These are phyloP conservation scores for Hypolimnas misippus DNA, from an alignment of 2,888 invertebrate genomes.

Conservation along the genomic window DNA sequence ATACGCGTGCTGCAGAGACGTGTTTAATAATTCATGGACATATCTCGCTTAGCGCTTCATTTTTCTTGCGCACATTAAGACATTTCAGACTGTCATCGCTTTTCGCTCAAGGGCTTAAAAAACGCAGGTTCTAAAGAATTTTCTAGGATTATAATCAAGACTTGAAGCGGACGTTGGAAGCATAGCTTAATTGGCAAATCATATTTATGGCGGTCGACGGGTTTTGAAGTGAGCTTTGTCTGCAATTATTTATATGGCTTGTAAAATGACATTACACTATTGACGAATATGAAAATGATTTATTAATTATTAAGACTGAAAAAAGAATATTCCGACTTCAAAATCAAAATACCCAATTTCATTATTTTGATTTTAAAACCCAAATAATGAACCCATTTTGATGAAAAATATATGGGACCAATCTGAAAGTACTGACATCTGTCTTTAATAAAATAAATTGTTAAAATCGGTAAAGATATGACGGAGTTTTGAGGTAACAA, in stretches of 20 bases:
- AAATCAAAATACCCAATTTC: too few species aligned
- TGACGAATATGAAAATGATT: background rate
- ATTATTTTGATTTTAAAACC: too few species aligned
- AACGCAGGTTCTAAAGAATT: background rate
- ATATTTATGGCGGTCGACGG: background rate
- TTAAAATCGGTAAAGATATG: too few species aligned
- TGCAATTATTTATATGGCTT: background rate
- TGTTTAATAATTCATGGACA: constrained; percentile 28
- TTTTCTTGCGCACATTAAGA: constrained; percentile 16
- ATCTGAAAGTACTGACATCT: too few species aligned
- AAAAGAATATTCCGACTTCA: too few species aligned
- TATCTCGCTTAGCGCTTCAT: constrained; percentile 25
- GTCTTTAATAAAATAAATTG: too few species aligned
- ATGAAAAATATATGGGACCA: too few species aligned
- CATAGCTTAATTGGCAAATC: constrained; percentile 10
- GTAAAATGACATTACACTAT: background rate
- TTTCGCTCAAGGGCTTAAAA: constrained; percentile 1
- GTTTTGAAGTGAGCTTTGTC: background rate
- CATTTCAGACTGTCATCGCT: constrained; percentile 1
- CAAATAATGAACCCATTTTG: too few species aligned
- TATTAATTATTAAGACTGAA: too few species aligned
- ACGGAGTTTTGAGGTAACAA: too few species aligned
- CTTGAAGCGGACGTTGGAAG: background rate
- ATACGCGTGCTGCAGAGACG: constrained; percentile 16
- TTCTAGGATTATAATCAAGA: constrained; percentile 13